Evolutionary conservation across 2,797 vertebrate genomes (phyloP), one percentile per base, ranked within the genome.

Genomic region (Enteromius paludinosus): DNA sequence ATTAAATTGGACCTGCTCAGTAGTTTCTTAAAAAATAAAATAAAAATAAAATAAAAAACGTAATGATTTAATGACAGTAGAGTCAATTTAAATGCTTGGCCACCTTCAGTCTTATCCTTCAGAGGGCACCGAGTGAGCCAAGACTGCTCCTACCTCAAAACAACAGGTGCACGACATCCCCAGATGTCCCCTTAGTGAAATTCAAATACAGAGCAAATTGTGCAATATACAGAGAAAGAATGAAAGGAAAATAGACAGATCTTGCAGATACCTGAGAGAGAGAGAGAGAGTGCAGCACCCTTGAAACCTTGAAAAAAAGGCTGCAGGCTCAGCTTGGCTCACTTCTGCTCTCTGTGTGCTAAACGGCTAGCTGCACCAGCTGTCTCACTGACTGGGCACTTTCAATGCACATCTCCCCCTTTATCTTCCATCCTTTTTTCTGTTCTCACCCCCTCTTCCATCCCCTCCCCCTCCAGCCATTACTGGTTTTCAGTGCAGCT

Each of bases 311-410:
- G 38, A 20, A 87, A 83, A 17, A 84, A 61, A 78, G 86, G 80
- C 79, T 85, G 75, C 45, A 25, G 74, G 80, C 83, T 84, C 70
- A 33, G 66, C 45, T 75, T 65, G 80, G 56, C 79, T 74, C 15
- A 65, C 56, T 65, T 74, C 45, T 64, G 45, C 82, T 80, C 64
- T 86, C 78, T 78, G 28, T 85, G 78, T 52, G 66, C 76, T 80
- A 82, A 86, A 86, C 65, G 30, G 49, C 75, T 72, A 59, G 65
- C 68, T 84, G 78, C 84, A 85, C 69, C 65, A 79, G 65, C 65
- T 64, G 41, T 68, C 85, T 75, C 68, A 82, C 85, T 80, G 85
- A 84, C 83, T 61, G 78, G 69, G 83, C 84, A 87, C 66, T 87
- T 86, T 85, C 66, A 78, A 61, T 85, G 49, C 81, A 80, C 73